Base-by-base conservation (phyloP, 2,113 vertebrate species). In the Dipodomys merriami region DNA sequence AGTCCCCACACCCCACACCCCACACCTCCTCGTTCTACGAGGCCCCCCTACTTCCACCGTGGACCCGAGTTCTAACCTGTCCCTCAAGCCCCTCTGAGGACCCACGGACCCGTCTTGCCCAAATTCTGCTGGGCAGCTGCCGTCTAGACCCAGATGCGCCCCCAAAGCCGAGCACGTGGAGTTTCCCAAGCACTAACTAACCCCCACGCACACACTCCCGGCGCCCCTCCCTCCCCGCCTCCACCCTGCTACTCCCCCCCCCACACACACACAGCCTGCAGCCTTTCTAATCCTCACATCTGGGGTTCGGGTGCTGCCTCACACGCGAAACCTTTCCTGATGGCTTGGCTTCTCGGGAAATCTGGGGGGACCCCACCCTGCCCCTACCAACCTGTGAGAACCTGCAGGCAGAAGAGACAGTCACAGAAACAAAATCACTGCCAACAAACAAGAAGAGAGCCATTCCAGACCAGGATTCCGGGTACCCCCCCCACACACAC, bases 341-440 rank as follows among this genome's bases (percentile, higher is more conserved):
- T 29, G 60, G 64, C 49, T 84, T 68, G 35, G n/a, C 39, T 83
- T 8, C 23, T 25, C 0, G 22, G 35, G 20, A 15, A 39, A 82
- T 62, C 22, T 57, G 9, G 16, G 83, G 46, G 27, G 39, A 30
- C 10, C 39, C 44, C 7, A 1, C 44, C 25, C 16, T 29, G 20
- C 2, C 82, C 68, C 57, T 4, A 46, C n/a, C 29, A 76, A 68
- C 49, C 64, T 78, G 72, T n/a, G 33, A 85, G 44, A 80, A 81
- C 12, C 79, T 30, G 23, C 18, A 83, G 73, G 69, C 85, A 93
- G 64, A 35, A 6, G 25, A 29, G 16, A 23, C 89, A 71, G 7
- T 79, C 39, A 35, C 23, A 71, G 57, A 86, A 82, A 93, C 53
- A 83, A 84, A 67, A 49, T 33, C 86, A 62, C 25, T 76, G 82